phyloP scores from a whole-genome alignment of 53 echinoderm and acorn worm genomes.

The Mesocentrotus franciscanus region DNA sequence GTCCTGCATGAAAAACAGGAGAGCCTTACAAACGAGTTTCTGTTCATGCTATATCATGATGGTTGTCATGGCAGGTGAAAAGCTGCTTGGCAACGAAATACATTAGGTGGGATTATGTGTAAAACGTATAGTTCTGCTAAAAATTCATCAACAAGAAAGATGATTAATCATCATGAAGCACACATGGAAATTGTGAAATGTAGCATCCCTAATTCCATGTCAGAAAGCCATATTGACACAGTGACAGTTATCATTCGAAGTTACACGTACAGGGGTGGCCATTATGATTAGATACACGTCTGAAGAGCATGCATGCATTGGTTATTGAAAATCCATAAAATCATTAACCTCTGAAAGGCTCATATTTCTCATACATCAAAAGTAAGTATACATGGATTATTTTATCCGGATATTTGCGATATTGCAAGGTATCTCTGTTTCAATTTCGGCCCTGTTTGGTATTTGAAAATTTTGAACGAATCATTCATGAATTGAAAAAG shows the following conservation, averaged over 20 bases:
- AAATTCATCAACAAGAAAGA: no score
- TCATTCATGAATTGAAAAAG: no score
- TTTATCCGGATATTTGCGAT: no score
- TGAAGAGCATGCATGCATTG: background rate
- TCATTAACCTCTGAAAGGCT: background rate
- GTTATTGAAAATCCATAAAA: background rate
- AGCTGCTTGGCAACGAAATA: background rate
- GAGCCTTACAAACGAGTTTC: background rate
- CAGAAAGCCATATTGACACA: background rate
- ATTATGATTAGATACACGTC: background rate
- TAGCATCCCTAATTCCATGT: background rate
- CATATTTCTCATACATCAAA: no score
- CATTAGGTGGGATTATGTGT: background rate
- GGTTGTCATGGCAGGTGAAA: background rate
- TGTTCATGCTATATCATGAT: background rate
- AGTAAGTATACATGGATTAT: no score
- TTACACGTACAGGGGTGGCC: background rate
- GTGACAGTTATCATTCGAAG: background rate
- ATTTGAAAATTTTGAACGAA: no score
- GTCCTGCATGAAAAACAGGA: background rate
- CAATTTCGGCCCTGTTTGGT: no score
- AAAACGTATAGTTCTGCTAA: no score
- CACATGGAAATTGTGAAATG: background rate
- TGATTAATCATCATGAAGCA: background rate
- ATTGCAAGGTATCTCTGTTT: no score